Evolutionary conservation across 1,140 invertebrate genomes (phyloP), one percentile per base, ranked within the genome.

Genomic region (Macrosteles quadrilineatus): DNA sequence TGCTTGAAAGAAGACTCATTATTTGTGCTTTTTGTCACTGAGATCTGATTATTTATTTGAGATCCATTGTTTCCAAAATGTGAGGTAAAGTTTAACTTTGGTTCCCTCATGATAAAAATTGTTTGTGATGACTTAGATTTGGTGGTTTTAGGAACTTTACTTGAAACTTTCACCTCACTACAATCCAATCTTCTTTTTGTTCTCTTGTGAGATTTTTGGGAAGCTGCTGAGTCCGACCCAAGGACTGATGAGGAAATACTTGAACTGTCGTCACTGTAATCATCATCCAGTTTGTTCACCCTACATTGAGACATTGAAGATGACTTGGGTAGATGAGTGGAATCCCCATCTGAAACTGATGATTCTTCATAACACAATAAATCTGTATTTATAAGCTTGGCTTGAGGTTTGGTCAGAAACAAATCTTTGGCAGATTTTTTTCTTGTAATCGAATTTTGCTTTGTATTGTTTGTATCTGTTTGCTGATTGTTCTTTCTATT

Each of bases 161-260:
- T 43, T 43, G 23, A 23, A 43, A 25, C 23, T 14, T 43, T 11
- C n/a, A 12, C 12, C 14, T 66, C 23, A 23, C n/a, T 9, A 45
- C 14, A 25, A 43, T 12, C 25, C 1, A 31, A 40, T 45, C 27
- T 45, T 31, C 63, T 43, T 45, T 66, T 66, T 3, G 21, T 3
- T 25, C 21, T 25, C 45, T 43, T 45, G 9, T 23, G 21, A 2
- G 40, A 12, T 32, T 14, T 9, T 19, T 6, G n/a, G 21, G 32
- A 25, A 21, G 40, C 19, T 2, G 21, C n/a, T 3, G 19, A 11
- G 19, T 14, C 23, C 6, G 63, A 66, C 9, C 40, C 63, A 9
- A 66, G 21, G 9, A 66, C 63, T 19, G 63, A 66, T 12, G 63
- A 66, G 1, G 63, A 66, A 1, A 66, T 29, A 31, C 63, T 66